phyloP scores from a whole-genome alignment of 2,888 invertebrate genomes.

The Clepsis dumicolana region DNA sequence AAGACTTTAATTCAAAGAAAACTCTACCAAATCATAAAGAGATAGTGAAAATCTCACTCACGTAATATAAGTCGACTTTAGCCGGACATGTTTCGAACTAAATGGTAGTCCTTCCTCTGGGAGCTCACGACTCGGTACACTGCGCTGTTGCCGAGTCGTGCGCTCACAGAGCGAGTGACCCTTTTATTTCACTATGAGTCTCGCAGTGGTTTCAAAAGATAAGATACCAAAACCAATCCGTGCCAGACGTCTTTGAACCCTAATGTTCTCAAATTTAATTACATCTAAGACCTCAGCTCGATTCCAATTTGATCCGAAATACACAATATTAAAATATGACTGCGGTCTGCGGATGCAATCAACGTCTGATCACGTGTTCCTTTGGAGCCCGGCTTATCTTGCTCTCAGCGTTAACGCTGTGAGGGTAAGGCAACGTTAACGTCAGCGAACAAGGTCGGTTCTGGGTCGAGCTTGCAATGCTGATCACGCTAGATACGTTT shows the following conservation, averaged over 20 bases:
- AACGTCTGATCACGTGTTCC: conserved; percentile 82
- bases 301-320: conserved; percentile 77
- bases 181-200: too few species aligned
- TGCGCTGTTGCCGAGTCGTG: too few species aligned
- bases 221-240: not conserved
- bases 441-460: conserved; percentile 1
- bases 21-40: too few species aligned
- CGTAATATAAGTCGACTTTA: too few species aligned
- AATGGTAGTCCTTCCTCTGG: too few species aligned
- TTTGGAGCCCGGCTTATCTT: conserved; percentile 82
- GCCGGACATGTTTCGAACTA: too few species aligned
- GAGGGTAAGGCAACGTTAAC: not conserved
- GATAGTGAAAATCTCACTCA: too few species aligned
- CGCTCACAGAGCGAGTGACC: too few species aligned
- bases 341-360: conserved; percentile 74
- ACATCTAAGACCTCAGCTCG: conserved; percentile 50
- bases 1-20: too few species aligned
- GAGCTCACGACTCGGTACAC: too few species aligned
- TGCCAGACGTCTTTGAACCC: conserved; percentile 15
- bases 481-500: conserved; percentile 21
- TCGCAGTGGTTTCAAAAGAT: not conserved
- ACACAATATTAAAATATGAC: conserved; percentile 84
- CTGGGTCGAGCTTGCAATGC: not conserved
- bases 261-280: conserved; percentile 35
- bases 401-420: conserved; percentile 54